Base-by-base conservation (phyloP, 1,140 invertebrate species). In the Ladona fulva region DNA sequence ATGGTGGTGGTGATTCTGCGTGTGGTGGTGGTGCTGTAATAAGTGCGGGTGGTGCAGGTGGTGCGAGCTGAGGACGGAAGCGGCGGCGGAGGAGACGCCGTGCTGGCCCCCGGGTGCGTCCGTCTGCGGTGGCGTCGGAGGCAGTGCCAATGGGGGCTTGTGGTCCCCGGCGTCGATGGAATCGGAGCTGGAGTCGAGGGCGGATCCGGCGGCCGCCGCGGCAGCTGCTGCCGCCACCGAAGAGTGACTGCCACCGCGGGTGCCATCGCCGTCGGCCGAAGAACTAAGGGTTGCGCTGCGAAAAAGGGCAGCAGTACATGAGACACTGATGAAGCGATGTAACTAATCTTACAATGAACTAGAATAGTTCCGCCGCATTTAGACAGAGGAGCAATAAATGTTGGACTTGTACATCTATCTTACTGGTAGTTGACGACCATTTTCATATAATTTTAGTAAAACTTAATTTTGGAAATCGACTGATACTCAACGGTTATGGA, bases 181-280 rank as follows among this genome's bases (percentile, higher is more conserved):
- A 76, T 81, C 80, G 19, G 81, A 81, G 37, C 80, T 81, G 16
- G 80, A 81, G 52, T 81, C 81, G 42, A 81, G 75, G 37, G 80
- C 78, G 0, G 81, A 80, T 74, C 78, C 77, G n/a, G 80, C 77
- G 0, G 77, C 79, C 8, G 80, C 81, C 8, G 75, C 3, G 12
- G 52, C 52, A 5, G 12, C 52, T 3, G 52, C 3, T 5, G 52
- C 44, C 44, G 44, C 44, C 10, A 19, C 44, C 19, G 44, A 10
- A 10, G 44, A 52, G 44, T 10, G 19, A 10, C 10, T 19, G 1
- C 16, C 14, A 3, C 52, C n/a, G 3, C n/a, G 52, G 52, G 52
- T 66, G n/a, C 52, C 52, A 5, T 66, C 52, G 14, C 52, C 52
- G n/a, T 66, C 52, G n/a, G 52, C 52, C 16, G 52, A 66, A 66